Percentiles rank a stretch among this genome's conserved stretches.
These are phyloP conservation scores for Hylaeus volcanicus DNA, from an alignment of 1,140 invertebrate species.

Conservation along the genomic window DNA sequence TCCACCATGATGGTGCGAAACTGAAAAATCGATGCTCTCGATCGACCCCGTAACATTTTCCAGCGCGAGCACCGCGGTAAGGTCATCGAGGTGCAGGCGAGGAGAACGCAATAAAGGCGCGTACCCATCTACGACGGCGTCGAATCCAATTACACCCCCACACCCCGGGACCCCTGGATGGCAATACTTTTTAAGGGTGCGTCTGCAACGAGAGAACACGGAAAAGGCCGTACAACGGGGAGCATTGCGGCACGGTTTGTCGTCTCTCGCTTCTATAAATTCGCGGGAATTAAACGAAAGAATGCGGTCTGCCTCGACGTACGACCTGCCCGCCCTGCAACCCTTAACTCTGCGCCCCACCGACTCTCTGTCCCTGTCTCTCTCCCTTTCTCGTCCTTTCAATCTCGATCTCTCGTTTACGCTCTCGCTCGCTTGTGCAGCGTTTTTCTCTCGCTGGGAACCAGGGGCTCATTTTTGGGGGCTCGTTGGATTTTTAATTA, in stretches of 20 bases:
- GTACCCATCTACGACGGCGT: slow-evolving; percentile 62
- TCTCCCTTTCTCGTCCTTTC: slow-evolving; percentile 45
- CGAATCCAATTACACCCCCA: slow-evolving; percentile 75
- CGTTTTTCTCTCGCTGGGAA: slow-evolving; percentile 19
- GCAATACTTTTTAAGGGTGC: slow-evolving; percentile 76
- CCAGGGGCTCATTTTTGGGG: slow-evolving; percentile 71
- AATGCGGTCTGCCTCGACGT: slow-evolving; percentile 80
- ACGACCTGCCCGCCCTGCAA: slow-evolving; percentile 69
- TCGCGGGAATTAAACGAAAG: slow-evolving; percentile 81
- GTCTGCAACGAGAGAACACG: slow-evolving; percentile 67
- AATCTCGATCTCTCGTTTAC: slow-evolving; percentile 22
- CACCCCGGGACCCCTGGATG: slow-evolving; percentile 13
- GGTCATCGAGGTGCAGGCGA: slow-evolving; percentile 28
- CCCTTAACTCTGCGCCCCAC: slow-evolving; percentile 67
- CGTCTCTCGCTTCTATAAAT: slow-evolving; percentile 79
- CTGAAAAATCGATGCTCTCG: not conserved
- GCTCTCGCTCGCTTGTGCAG: slow-evolving; percentile 33
- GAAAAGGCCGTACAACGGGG: slow-evolving; percentile 57
- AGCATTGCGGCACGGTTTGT: slow-evolving; percentile 68
- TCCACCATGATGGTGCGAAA: not conserved
- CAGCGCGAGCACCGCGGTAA: slow-evolving; percentile 2
- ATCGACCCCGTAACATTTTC: slow-evolving; percentile 10
- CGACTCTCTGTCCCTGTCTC: slow-evolving; percentile 38
- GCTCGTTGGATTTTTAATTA: slow-evolving; percentile 82
- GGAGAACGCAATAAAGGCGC: slow-evolving; percentile 58